Conservation (phyloP, 2,888 invertebrate genomes). For the Lobophora halterata region DNA sequence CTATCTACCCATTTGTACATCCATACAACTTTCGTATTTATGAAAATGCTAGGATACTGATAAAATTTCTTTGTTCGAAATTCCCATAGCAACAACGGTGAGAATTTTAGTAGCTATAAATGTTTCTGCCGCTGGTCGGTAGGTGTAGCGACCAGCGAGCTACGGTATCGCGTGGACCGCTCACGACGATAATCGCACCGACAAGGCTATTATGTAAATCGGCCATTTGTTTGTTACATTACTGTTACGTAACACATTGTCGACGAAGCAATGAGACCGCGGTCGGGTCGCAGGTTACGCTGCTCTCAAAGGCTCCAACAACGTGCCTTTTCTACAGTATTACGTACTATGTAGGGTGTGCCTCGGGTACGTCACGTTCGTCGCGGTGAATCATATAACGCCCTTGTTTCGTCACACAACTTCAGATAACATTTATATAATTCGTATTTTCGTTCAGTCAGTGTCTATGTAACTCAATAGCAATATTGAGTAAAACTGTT, state of each 20-base stretch:
- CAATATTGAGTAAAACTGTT: not conserved
- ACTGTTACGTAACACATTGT: conserved; percentile 64
- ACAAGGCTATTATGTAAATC: conserved; percentile 74
- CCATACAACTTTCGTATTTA: too few species aligned
- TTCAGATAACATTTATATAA: conserved; percentile 18
- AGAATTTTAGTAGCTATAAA: too few species aligned
- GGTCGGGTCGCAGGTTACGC: conserved; percentile 69
- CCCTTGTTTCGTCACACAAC: conserved; percentile 15
- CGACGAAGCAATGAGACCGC: conserved; percentile 58
- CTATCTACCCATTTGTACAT: too few species aligned
- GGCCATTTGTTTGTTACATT: conserved; percentile 70
- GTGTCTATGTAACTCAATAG: too few species aligned
- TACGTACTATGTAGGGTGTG: conserved; percentile 15
- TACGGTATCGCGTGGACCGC: conserved; percentile 48
- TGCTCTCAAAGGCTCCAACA: conserved; percentile 28
- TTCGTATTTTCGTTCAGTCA: conserved; percentile 6
- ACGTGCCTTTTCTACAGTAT: conserved; percentile 26
- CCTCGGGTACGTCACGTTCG: conserved; percentile 8
- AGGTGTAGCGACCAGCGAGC: too few species aligned
- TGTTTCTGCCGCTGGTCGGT: too few species aligned
- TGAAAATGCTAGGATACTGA: too few species aligned
- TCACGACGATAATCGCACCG: conserved; percentile 58
- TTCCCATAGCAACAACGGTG: too few species aligned
- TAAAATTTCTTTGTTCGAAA: too few species aligned
- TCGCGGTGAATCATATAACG: conserved; percentile 13